Percentiles rank a stretch among this genome's conserved stretches.
Evolutionary conservation across 2,113 vertebrate species (phyloP).

Genomic region (rat (Rattus norvegicus)): DNA sequence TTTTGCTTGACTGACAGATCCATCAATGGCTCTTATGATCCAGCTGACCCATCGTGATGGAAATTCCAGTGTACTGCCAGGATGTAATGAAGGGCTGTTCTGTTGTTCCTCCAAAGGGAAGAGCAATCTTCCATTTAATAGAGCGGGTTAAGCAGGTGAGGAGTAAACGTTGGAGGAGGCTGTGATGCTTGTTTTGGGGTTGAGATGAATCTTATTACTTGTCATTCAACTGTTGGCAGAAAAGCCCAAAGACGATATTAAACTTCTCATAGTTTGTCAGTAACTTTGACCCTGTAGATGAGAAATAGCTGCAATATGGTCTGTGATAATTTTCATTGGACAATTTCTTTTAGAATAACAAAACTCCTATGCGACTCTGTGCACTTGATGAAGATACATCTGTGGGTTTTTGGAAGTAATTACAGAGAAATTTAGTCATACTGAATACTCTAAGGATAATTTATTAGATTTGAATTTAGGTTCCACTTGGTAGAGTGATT

Average conservation of each 20-base stretch:
- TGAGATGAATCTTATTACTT: conserved; percentile 59
- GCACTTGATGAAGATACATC: not conserved
- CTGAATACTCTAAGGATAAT: conserved; percentile 61
- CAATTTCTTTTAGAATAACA: conserved; percentile 50
- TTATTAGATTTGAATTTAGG: not conserved
- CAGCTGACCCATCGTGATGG: conserved; percentile 58
- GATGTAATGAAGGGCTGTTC: conserved; percentile 73
- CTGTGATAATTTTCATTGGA: conserved; percentile 67
- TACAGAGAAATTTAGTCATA: conserved; percentile 32
- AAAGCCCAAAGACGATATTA: conserved; percentile 35
- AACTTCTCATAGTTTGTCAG: conserved; percentile 68
- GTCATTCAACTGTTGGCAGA: conserved; percentile 59
- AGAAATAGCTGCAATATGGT: conserved; percentile 50
- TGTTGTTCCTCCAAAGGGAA: conserved; percentile 48
- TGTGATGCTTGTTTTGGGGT: conserved; percentile 61
- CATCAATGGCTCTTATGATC: conserved; percentile 67
- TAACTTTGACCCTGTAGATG: not conserved
- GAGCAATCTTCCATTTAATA: conserved; percentile 74
- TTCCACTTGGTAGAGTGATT: not conserved
- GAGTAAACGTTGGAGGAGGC: conserved; percentile 53
- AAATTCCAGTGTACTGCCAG: conserved; percentile 59
- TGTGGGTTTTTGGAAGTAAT: conserved; percentile 35
- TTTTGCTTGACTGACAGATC: conserved; percentile 71
- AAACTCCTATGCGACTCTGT: conserved; percentile 4
- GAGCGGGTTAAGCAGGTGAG: conserved; percentile 69